phyloP scores from a whole-genome alignment of 1,140 invertebrate genomes.

The Drosophila orena region DNA sequence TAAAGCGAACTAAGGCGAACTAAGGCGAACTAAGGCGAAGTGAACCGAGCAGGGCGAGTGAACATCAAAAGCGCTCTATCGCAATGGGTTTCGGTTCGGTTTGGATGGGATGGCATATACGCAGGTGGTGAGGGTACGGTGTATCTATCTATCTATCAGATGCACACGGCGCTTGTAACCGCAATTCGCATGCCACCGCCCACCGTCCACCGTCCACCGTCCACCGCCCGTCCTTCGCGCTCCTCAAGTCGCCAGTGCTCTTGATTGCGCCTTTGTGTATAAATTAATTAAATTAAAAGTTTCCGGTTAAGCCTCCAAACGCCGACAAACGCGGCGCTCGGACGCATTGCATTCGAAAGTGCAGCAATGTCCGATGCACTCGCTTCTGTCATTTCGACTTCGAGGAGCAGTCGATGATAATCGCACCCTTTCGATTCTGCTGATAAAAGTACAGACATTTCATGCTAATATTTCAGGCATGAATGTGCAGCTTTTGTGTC shows the following conservation, averaged over 20 bases:
- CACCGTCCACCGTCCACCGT: neutral
- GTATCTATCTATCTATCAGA: constrained; percentile 57
- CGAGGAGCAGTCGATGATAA: constrained; percentile 10
- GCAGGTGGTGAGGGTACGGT: constrained; percentile 10
- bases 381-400: neutral
- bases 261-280: constrained; percentile 83
- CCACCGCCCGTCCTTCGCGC: constrained; percentile 7
- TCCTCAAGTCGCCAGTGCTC: constrained; percentile 54
- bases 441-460: neutral
- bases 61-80: constrained; percentile 59
- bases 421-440: constrained; percentile 7
- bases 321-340: constrained; percentile 37
- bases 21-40: constrained; percentile 56
- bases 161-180: constrained; percentile 62
- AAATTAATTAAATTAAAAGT: constrained; percentile 85
- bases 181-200: constrained; percentile 56
- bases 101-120: neutral
- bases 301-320: constrained; percentile 83
- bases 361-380: constrained; percentile 12
- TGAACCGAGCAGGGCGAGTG: constrained; percentile 49
- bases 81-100: constrained; percentile 2
- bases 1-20: constrained; percentile 57
- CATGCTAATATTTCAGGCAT: constrained; percentile 13
- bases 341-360: constrained; percentile 36
- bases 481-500: constrained; percentile 12